Evolutionary conservation across 23 tunicate genomes (phyloP).

Genomic region (Trididemnum clinides): DNA sequence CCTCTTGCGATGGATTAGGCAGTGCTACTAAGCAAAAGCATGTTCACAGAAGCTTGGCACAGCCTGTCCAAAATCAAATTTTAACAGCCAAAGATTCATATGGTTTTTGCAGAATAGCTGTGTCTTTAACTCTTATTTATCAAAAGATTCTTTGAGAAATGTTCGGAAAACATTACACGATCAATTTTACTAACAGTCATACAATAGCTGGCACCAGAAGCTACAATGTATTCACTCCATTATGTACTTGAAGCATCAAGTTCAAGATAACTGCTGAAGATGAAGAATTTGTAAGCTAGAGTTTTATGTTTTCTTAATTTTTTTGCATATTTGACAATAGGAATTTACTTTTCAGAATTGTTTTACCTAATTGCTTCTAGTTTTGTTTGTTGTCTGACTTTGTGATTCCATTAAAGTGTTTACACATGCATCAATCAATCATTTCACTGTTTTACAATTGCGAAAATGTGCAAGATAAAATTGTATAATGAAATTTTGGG

Average conservation of each 20-base stretch:
- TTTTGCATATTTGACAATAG: too few species aligned
- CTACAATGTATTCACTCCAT: neutral
- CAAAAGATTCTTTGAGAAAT: neutral
- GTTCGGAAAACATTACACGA: neutral
- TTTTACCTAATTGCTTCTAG: too few species aligned
- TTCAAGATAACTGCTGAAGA: neutral
- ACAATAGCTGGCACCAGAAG: constrained; percentile 38
- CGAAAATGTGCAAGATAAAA: too few species aligned
- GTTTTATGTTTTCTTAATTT: too few species aligned
- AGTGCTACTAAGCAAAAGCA: neutral
- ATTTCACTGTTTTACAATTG: too few species aligned
- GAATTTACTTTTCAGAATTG: too few species aligned
- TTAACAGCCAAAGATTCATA: constrained; percentile 23
- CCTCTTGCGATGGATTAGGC: constrained; percentile 7
- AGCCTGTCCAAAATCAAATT: constrained; percentile 27
- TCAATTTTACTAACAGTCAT: neutral
- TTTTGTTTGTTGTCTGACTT: too few species aligned
- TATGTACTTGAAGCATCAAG: neutral
- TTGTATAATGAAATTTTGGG: too few species aligned
- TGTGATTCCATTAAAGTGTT: too few species aligned
- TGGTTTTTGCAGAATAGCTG: neutral
- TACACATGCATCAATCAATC: too few species aligned
- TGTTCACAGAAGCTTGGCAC: constrained; percentile 25
- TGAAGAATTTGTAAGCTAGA: too few species aligned
- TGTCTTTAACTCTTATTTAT: constrained; percentile 18